phyloP scores from a whole-genome alignment of 2,888 invertebrate species.

The Drosophila phalerata region DNA sequence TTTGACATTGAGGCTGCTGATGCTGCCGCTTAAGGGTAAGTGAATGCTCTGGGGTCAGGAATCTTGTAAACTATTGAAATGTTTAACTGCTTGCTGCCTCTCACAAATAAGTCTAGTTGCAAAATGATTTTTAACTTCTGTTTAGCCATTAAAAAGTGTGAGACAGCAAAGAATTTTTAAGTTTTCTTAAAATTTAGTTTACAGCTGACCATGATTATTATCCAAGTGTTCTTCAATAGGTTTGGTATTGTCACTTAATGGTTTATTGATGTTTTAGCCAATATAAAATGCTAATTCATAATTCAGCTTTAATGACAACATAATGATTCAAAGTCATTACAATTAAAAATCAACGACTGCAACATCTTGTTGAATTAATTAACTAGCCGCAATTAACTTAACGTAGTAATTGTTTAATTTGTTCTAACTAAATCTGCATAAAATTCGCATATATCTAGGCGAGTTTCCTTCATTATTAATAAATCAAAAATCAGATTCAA shows the following conservation, averaged over 20 bases:
- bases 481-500: conserved; percentile 41
- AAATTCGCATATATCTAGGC: conserved; percentile 22
- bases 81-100: conserved; percentile 49
- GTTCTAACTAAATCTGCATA: conserved; percentile 54
- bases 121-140: conserved; percentile 4
- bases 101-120: conserved; percentile 48
- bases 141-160: conserved; percentile 1
- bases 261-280: conserved; percentile 11
- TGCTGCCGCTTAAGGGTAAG: conserved; percentile 78
- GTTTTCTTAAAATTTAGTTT: background rate
- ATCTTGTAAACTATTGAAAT: conserved; percentile 40
- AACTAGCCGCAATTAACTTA: conserved; percentile 29
- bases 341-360: conserved; percentile 30
- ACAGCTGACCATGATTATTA: conserved; percentile 15
- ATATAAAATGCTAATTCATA: conserved; percentile 33
- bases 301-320: conserved; percentile 10
- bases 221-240: conserved; percentile 11
- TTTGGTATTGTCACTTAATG: conserved; percentile 6
- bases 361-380: conserved; percentile 29
- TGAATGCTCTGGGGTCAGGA: conserved; percentile 47
- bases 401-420: conserved; percentile 43
- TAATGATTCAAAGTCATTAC: conserved; percentile 44
- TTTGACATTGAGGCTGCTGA: conserved; percentile 69
- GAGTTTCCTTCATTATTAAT: conserved; percentile 35
- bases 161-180: background rate